Conservation (phyloP, 2,113 vertebrate genomes). For the Neodontobutis hainanensis region DNA sequence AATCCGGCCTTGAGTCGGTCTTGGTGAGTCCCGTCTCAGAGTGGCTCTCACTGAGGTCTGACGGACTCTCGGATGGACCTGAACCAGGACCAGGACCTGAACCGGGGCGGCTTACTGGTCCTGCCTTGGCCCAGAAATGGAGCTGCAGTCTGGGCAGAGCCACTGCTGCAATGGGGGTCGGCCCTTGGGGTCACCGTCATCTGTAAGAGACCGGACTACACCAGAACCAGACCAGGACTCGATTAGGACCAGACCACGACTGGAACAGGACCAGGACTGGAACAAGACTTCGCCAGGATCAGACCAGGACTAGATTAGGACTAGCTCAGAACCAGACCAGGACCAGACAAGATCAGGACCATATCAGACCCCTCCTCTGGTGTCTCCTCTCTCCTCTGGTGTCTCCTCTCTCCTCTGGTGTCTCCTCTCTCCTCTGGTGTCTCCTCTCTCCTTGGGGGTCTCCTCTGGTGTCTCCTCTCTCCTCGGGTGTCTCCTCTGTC, state of each 20-base stretch:
- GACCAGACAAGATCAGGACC: not conserved
- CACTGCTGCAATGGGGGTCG: constrained; percentile 33
- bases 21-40: constrained; percentile 27
- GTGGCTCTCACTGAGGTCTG: no score
- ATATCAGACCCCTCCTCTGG: no score
- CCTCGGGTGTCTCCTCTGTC: no score
- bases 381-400: no score
- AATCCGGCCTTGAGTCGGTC: no score
- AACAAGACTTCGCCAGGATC: not conserved
- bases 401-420: no score
- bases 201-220: constrained; percentile 47
- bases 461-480: no score
- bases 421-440: no score
- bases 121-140: constrained; percentile 42
- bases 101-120: constrained; percentile 45
- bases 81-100: not conserved
- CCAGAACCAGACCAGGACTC: not conserved
- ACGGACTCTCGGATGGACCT: not conserved
- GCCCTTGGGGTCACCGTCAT: constrained; percentile 54
- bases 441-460: no score
- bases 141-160: not conserved
- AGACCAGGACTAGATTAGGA: not conserved
- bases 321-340: not conserved
- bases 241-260: not conserved
- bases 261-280: not conserved